These are phyloP conservation scores for Tichodroma muraria DNA, from an alignment of 2,113 vertebrate genomes.

Conservation along the genomic window DNA sequence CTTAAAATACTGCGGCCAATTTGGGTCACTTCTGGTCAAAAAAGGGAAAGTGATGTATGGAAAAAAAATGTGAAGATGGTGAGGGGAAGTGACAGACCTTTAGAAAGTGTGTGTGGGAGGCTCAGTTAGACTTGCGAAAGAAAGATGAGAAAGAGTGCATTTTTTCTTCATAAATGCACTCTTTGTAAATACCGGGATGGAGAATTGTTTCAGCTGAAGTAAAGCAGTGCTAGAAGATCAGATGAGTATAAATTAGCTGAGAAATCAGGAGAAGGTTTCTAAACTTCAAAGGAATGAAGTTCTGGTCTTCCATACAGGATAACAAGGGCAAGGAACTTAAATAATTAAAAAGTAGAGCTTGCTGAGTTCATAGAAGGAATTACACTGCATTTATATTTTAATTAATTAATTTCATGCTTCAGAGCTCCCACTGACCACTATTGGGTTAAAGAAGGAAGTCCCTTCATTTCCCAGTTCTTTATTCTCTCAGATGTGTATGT, in stretches of 20 bases:
- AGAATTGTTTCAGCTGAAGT: not conserved
- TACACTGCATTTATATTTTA: conserved; percentile 53
- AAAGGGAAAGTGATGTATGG: not conserved
- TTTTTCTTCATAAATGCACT: not conserved
- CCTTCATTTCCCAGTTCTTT: conserved; percentile 9
- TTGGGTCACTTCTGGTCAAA: conserved; percentile 9
- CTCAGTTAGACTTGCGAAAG: not conserved
- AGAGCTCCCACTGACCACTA: conserved; percentile 54
- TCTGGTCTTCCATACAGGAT: conserved; percentile 17
- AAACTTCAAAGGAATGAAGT: conserved; percentile 40
- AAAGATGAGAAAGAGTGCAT: not conserved
- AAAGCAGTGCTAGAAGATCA: not conserved
- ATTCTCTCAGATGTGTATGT: conserved; percentile 25
- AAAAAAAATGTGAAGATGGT: not conserved
- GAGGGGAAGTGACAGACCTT: not conserved
- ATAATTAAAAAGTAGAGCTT: conserved; percentile 54
- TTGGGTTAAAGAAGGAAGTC: conserved; percentile 32
- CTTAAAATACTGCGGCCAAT: not conserved
- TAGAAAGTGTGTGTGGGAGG: not conserved
- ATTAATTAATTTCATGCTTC: conserved; percentile 66
- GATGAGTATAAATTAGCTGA: conserved; percentile 35
- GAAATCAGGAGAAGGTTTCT: conserved; percentile 27
- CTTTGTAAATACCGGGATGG: not conserved
- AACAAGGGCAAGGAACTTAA: conserved; percentile 36
- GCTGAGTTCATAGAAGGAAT: conserved; percentile 41